Evolutionary conservation across 2,797 vertebrate genomes (phyloP).

Genomic region (Gadopsis bispinosus): DNA sequence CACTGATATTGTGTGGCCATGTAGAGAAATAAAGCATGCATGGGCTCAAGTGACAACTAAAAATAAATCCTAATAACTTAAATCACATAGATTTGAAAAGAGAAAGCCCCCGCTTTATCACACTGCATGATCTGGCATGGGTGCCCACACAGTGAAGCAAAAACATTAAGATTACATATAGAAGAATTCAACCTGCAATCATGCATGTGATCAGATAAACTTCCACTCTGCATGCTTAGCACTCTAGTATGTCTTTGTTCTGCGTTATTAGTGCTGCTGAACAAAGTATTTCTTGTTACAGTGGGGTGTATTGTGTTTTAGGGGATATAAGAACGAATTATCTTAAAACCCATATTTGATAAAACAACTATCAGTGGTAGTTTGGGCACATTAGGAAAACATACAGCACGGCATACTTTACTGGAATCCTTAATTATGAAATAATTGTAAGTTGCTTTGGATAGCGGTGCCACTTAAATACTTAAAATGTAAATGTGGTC

Average conservation of each 20-base stretch:
- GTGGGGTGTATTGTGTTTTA: not conserved
- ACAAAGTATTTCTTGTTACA: conserved; percentile 31
- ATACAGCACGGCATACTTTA: not conserved
- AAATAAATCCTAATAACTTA: not conserved
- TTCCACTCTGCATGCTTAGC: conserved; percentile 41
- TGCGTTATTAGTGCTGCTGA: conserved; percentile 38
- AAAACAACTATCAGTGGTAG: conserved; percentile 32
- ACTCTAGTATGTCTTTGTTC: conserved; percentile 29
- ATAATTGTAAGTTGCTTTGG: conserved; percentile 13
- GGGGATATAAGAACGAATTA: conserved; percentile 41
- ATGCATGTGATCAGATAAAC: conserved; percentile 47
- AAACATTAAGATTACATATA: conserved; percentile 9
- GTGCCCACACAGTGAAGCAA: not conserved
- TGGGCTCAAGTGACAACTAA: not conserved
- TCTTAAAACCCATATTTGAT: conserved; percentile 35
- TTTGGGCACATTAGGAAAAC: conserved; percentile 29
- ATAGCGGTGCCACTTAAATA: conserved; percentile 23
- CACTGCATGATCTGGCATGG: conserved; percentile 61
- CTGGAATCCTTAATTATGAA: conserved; percentile 4
- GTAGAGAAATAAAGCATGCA: not conserved
- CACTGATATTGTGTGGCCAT: not conserved
- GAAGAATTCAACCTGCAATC: conserved; percentile 22
- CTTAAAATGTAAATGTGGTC: conserved; percentile 26
- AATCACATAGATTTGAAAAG: conserved; percentile 9
- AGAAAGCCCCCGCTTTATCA: conserved; percentile 55